Percentiles rank a stretch among this genome's conserved stretches.
phyloP scores from a whole-genome alignment of 2,888 invertebrate genomes.

The Pristionchus exspectatus region DNA sequence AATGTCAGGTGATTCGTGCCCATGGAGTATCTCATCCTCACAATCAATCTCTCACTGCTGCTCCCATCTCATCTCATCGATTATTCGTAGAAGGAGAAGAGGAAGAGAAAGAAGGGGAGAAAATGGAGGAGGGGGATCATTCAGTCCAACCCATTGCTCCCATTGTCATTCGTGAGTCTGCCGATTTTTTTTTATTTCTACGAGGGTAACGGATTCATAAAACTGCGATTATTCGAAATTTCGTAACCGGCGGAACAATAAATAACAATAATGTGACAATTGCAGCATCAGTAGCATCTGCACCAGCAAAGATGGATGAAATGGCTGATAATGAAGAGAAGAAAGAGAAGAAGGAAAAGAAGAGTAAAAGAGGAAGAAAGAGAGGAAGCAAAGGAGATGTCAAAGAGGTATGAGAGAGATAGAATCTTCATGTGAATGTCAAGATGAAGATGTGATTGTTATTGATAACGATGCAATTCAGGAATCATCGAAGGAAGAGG shows the following conservation, averaged over 20 bases:
- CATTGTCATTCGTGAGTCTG: constrained; percentile 4
- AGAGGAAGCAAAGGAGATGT: not conserved
- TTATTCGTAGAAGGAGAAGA: constrained; percentile 21
- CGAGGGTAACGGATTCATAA: too few species aligned
- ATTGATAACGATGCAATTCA: not conserved
- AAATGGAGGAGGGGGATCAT: not conserved
- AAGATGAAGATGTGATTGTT: constrained; percentile 80
- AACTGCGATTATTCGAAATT: not conserved
- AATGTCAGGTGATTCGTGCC: constrained; percentile 11
- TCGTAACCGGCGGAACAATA: too few species aligned
- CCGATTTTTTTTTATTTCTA: too few species aligned
- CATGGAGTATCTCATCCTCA: constrained; percentile 46
- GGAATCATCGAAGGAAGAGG: not conserved
- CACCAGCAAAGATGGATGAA: constrained; percentile 7
- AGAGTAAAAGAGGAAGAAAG: constrained; percentile 56
- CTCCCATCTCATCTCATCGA: not conserved
- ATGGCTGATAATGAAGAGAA: not conserved
- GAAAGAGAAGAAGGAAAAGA: constrained; percentile 23
- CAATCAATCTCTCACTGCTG: constrained; percentile 48
- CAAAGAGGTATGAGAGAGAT: constrained; percentile 71
- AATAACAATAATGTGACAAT: not conserved
- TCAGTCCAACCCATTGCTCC: not conserved
- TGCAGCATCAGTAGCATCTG: constrained; percentile 21
- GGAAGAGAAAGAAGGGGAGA: not conserved
- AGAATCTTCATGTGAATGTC: not conserved